A percentile compares a stretch with the other conserved stretches of the same genome.
These are phyloP conservation scores for Capreolus pygargus DNA, from an alignment of 2,113 vertebrate genomes.

Conservation along the genomic window DNA sequence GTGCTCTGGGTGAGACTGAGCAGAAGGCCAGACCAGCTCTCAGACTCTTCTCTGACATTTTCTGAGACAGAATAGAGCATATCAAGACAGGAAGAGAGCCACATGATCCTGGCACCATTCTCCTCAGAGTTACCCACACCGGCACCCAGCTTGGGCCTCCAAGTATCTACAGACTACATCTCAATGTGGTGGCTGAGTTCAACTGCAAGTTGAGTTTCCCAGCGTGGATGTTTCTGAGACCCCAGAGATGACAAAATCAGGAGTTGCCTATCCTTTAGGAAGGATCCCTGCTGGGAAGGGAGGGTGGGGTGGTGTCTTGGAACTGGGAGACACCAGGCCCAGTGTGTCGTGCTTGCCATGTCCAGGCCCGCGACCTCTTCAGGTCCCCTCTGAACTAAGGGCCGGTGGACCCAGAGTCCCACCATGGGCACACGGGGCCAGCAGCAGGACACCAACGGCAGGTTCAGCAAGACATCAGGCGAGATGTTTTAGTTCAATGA, in stretches of 20 bases:
- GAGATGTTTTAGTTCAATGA: background rate
- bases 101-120: background rate
- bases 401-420: background rate
- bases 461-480: background rate
- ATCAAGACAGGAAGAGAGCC: background rate
- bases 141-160: background rate
- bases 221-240: background rate
- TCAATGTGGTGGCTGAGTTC: background rate
- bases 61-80: background rate
- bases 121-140: background rate
- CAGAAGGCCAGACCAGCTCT: background rate
- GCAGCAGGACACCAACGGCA: background rate
- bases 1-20: background rate
- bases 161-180: background rate
- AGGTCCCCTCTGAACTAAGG: background rate
- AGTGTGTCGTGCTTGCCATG: background rate
- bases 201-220: background rate
- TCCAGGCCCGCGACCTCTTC: background rate
- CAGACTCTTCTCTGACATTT: background rate
- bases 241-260: background rate
- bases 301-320: background rate
- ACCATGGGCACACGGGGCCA: fast-evolving
- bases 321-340: background rate
- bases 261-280: background rate
- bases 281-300: background rate